Evolutionary conservation across 2,888 invertebrate species (phyloP), one percentile per base, ranked within the genome.

Genomic region (Rotaria magnacalcarata): DNA sequence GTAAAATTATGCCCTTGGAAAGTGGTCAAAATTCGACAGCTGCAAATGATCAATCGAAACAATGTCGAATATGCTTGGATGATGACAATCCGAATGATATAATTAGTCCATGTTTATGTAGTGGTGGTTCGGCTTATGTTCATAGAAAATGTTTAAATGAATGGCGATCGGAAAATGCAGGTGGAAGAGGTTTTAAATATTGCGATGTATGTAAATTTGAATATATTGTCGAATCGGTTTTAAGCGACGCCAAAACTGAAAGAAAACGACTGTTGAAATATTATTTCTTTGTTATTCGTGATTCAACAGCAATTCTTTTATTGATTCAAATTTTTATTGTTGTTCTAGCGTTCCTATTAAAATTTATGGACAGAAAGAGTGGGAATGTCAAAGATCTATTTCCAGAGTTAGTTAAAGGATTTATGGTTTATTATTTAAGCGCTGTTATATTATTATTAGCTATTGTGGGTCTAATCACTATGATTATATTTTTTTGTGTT

Each of bases 31-130:
- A 52, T 52, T 16, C 16, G 4, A 16, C 8, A 14, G 16, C 4
- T 11, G 52, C 8, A 52, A 52, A 52, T 16, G 2, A 2, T 52
- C 52, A 52, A 2, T 52, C 16, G 16, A 52, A 52, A 52, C 52
- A 52, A 16, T 52, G 52, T 52, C 52, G 52, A 16, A 52, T 52
- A 52, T 52, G 52, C 14, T 52, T 52, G 16, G 52, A 52, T 52
- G 16, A 52, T 75, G 75, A 75, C 43, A 75, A 75, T 75, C 16
- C 75, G 2, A 19, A 75, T 75, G 43, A 43, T 75, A 19, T 75
- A 21, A 75, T 75, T 75, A 75, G 75, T 43, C 75, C 75, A 43
- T 75, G 75, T 75, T 75, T 75, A 43, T 75, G 75, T 43, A 75
- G 75, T 75, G 75, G 75, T 75, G 43, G 75, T 75, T 41, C 75